Evolutionary conservation across 2,113 vertebrate species (phyloP).

Genomic region (Ploceus nigricollis): DNA sequence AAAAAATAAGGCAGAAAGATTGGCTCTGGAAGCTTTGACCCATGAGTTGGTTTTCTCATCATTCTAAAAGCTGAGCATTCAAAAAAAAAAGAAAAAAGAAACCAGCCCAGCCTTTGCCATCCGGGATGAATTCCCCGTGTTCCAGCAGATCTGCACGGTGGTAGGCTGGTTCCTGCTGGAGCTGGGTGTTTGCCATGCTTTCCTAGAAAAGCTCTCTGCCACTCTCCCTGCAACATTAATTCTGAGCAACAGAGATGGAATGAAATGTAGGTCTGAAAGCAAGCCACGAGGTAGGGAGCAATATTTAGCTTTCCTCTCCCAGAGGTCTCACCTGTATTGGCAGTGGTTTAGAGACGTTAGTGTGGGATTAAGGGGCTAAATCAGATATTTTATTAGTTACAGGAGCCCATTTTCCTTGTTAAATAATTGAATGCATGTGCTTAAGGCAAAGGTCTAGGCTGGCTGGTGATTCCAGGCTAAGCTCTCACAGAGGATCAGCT

Average conservation of each 20-base stretch:
- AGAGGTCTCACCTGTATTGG: conserved; percentile 45
- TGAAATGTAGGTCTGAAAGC: background rate
- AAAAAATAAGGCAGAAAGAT: background rate
- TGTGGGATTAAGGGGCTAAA: conserved; percentile 33
- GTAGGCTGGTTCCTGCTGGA: background rate
- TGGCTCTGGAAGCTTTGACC: background rate
- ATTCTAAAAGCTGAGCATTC: background rate
- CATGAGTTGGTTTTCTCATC: background rate
- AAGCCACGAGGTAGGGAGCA: background rate
- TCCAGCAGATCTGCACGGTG: background rate
- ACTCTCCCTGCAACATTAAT: background rate
- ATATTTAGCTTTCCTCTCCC: conserved; percentile 31
- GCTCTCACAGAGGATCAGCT: background rate
- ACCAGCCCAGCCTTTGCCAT: background rate
- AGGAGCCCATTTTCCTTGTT: conserved; percentile 2
- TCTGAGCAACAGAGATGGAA: background rate
- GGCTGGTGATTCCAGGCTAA: background rate
- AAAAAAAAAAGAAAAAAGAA: background rate
- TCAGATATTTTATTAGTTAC: conserved; percentile 34
- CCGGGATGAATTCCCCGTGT: background rate
- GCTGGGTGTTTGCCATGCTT: conserved; percentile 11
- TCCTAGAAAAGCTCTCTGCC: conserved; percentile 27
- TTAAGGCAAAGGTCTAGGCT: background rate
- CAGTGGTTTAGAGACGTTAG: conserved; percentile 14
- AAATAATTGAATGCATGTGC: background rate